A percentile compares a stretch with the other conserved stretches of the same genome.
phyloP scores from a whole-genome alignment of 2,113 vertebrate genomes.

The Pipa parva region DNA sequence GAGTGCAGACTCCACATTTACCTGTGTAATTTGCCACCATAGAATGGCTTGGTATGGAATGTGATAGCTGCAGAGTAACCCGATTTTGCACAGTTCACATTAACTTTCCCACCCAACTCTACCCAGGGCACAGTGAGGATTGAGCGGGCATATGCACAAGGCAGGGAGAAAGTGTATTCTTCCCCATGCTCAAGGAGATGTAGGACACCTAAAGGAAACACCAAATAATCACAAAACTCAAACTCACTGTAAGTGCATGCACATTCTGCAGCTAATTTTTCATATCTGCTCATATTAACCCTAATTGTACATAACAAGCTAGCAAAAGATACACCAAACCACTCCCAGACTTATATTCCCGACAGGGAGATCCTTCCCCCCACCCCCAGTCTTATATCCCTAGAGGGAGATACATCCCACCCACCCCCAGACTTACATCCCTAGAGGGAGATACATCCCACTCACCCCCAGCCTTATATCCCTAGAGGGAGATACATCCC shows the following conservation, averaged over 20 bases:
- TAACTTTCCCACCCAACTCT: conserved; percentile 93
- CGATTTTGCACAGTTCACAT: conserved; percentile 82
- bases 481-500: neutral
- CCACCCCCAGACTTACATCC: neutral
- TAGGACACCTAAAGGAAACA: conserved; percentile 70
- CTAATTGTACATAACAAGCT: too few species aligned
- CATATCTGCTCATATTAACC: too few species aligned
- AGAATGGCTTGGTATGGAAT: conserved; percentile 97
- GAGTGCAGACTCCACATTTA: conserved; percentile 49
- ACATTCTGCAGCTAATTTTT: too few species aligned
- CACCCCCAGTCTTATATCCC: too few species aligned
- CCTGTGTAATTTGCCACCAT: conserved; percentile 94
- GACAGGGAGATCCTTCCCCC: too few species aligned
- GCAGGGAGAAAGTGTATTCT: conserved; percentile 90
- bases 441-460: neutral
- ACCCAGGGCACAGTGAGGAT: conserved; percentile 98
- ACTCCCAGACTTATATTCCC: too few species aligned
- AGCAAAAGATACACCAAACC: neutral
- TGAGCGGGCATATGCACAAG: conserved; percentile 91
- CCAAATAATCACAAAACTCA: neutral
- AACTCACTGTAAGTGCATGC: neutral
- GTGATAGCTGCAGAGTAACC: conserved; percentile 93
- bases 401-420: neutral
- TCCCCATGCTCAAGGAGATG: conserved; percentile 86
- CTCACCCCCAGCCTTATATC: neutral